A percentile compares a stretch with the other conserved stretches of the same genome.
Conservation (phyloP, 2,888 invertebrate species). For the Pheosia gnoma region DNA sequence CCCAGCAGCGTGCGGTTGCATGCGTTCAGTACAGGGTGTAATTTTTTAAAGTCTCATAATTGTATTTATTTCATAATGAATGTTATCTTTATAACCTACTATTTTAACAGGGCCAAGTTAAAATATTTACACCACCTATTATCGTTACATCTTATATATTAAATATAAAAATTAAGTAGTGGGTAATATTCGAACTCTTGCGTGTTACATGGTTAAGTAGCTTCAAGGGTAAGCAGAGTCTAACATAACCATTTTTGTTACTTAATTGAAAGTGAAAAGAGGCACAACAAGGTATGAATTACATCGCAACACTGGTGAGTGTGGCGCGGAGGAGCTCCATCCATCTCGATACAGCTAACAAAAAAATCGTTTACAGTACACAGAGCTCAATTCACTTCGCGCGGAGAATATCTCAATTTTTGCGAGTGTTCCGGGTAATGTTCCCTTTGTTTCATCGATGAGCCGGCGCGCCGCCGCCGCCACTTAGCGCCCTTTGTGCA, state of each 20-base stretch:
- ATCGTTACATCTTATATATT: no score
- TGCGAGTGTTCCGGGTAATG: constrained; percentile 39
- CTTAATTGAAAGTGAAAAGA: not conserved
- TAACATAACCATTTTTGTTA: not conserved
- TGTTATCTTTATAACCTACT: no score
- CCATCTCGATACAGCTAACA: not conserved
- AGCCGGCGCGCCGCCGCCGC: constrained; percentile 44
- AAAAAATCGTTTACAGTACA: constrained; percentile 6
- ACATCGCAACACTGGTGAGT: not conserved
- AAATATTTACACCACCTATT: no score
- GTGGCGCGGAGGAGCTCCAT: not conserved
- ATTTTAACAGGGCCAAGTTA: no score
- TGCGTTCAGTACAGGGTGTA: no score
- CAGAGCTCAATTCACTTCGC: constrained; percentile 32
- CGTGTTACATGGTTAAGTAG: no score
- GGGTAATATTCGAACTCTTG: no score
- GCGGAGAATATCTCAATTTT: constrained; percentile 45
- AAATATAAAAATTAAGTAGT: no score
- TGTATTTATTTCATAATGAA: no score
- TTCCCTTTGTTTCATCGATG: constrained; percentile 65
- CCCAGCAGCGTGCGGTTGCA: no score
- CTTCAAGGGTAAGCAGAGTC: no score
- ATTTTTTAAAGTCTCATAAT: no score
- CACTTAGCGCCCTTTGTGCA: constrained; percentile 74
- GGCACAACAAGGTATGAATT: not conserved